Base-by-base conservation (phyloP, 2,113 vertebrate species). In the Tamias sibiricus region DNA sequence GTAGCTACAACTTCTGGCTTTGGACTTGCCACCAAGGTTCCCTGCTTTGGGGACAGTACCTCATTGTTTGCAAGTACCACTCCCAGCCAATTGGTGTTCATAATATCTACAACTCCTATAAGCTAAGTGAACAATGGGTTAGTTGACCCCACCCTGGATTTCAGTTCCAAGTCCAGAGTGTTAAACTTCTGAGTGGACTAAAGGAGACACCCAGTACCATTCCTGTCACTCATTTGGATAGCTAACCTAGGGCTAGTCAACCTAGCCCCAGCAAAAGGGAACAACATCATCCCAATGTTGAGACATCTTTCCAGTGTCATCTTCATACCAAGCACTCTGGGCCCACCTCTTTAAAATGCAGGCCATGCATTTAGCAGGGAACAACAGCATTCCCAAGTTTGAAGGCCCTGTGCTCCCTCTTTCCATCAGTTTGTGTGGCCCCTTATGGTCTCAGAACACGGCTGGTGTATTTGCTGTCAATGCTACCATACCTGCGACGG, bases 271-370 rank as follows among this genome's bases (percentile, higher is more conserved):
- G 32, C 42, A 47, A 90, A 87, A 16, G 82, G 98, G 81, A 13
- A 90, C 85, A 98, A 95, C 77, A 86, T 98, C 97, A 99, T 98
- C 80, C 97, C 99, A 0, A 81, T 93, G 2, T 99, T 99, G 24
- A 98, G 99, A 99, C 97, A n/a, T 12, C 32, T 20, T 7, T 8
- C 54, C 37, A 17, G n/a, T 57, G 54, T 37, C 54, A 62, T 54
- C 54, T 82, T 30, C 24, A 42, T 62, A 16, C 37, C 79, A 26
- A 9, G 19, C 26, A 30, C 62, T 30, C 24, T 64, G 28, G 62
- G 26, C 62, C 8, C 9, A 40, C 6, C 49, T 52, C 11, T 32
- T 35, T 4, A 6, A 7, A 52, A 14, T 4, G 37, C 28, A 81
- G 2, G 30, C 3, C 17, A 44, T n/a, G 0, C 2, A 32, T 40